These are phyloP conservation scores for Dexiosoma caninum DNA, from an alignment of 2,888 invertebrate genomes.

Conservation along the genomic window DNA sequence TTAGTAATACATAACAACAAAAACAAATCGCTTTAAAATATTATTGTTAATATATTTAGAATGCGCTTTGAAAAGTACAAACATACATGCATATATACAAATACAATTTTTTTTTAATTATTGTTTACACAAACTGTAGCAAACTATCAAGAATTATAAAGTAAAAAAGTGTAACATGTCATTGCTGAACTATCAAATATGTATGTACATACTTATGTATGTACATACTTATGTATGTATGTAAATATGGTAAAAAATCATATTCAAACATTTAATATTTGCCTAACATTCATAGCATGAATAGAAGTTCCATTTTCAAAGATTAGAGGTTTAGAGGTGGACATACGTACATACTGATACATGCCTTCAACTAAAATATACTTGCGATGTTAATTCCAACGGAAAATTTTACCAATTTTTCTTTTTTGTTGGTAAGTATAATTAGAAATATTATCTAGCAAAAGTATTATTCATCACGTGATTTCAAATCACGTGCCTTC, in stretches of 20 bases:
- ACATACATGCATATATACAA: too few relatives aligned
- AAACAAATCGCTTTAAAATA: background rate
- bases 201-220: too few relatives aligned
- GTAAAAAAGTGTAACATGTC: conserved; percentile 45
- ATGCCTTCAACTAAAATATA: too few relatives aligned
- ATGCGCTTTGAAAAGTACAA: background rate
- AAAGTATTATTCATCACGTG: too few relatives aligned
- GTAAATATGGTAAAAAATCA: background rate
- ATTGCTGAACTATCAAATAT: conserved; percentile 35
- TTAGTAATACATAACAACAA: background rate
- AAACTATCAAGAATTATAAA: conserved; percentile 5
- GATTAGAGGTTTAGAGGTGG: background rate
- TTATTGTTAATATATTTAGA: background rate
- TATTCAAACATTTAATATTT: background rate
- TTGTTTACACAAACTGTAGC: background rate
- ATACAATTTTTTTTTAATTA: conserved; percentile 5
- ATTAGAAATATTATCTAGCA: too few relatives aligned
- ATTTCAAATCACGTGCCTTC: too few relatives aligned
- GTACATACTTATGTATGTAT: too few relatives aligned
- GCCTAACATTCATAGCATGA: background rate
- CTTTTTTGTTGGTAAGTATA: too few relatives aligned
- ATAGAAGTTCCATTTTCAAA: background rate
- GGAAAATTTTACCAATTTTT: too few relatives aligned
- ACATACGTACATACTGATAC: too few relatives aligned
- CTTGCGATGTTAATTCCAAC: too few relatives aligned